Base-by-base conservation (phyloP, 2,888 invertebrate genomes). In the Herminia tarsipennalis region DNA sequence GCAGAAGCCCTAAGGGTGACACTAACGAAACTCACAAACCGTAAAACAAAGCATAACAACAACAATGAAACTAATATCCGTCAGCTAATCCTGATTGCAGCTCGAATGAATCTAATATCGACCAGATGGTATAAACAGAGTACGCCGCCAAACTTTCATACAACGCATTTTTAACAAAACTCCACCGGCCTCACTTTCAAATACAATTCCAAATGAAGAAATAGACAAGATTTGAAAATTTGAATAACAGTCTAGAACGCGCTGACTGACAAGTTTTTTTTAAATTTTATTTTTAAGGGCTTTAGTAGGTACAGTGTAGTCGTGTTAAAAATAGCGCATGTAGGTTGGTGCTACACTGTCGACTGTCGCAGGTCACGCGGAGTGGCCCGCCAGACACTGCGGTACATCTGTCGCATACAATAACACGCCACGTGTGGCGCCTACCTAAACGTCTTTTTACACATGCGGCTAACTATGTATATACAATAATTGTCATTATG, bases 391-490 rank as follows among this genome's bases (percentile, higher is more conserved):
- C 54, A 52, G 35, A 60, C 57, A 60, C 56, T 66, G 68, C 70
- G 62, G 56, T 42, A 59, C 56, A 70, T 70, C 70, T 70, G 70
- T 74, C 75, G 70, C 73, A 67, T 70, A 66, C 68, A 68, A 58
- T 70, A 73, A 68, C 60, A 68, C 76, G 72, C 75, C 66, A 66
- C 61, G 57, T 69, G 68, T 71, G 75, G 78, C 78, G 78, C 73
- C 77, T 76, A 76, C 64, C 80, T 80, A 80, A 70, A 74, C 76
- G 76, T 78, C 76, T 79, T 86, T 85, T 84, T 88, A 88, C 82
- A 88, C 84, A 86, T 86, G 88, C 86, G 90, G 88, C 88, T 90
- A 88, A 84, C 88, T 89, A 90, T 87, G 78, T 89, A 88, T 90
- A 75, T 89, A 90, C 88, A 89, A 86, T 81, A 81, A 79, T 83